Conservation (phyloP, 1,140 invertebrate genomes). For the Cydia splendana region DNA sequence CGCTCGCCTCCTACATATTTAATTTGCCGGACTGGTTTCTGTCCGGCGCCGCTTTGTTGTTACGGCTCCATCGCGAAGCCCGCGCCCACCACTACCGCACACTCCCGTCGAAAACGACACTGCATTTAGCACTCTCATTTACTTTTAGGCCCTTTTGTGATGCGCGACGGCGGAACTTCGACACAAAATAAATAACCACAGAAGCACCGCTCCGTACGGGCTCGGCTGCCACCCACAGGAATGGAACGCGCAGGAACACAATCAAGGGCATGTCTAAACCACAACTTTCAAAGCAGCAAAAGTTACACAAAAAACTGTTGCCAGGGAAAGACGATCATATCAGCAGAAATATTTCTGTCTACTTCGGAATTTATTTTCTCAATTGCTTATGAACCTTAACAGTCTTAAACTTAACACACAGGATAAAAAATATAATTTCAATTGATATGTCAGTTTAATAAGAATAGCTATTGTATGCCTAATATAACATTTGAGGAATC, state of each 20-base stretch:
- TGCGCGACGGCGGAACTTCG: not conserved
- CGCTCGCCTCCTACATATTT: conserved; percentile 77
- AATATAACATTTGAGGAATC: too few relatives aligned
- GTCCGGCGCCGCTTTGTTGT: conserved; percentile 68
- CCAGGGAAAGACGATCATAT: too few relatives aligned
- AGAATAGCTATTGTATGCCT: too few relatives aligned
- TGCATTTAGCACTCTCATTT: not conserved
- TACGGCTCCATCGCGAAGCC: conserved; percentile 68
- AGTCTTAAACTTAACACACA: too few relatives aligned
- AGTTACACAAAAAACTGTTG: not conserved
- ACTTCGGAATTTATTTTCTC: too few relatives aligned
- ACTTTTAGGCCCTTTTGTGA: not conserved
- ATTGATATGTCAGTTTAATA: too few relatives aligned
- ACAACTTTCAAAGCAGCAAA: not conserved
- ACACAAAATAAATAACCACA: conserved; percentile 17
- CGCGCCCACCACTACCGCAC: conserved; percentile 37
- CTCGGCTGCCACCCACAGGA: conserved; percentile 4
- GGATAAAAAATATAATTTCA: too few relatives aligned
- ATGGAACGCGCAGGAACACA: not conserved
- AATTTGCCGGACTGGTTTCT: conserved; percentile 77
- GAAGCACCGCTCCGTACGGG: conserved; percentile 16
- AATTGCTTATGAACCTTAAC: too few relatives aligned
- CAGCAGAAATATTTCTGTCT: too few relatives aligned
- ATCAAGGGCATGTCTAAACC: not conserved
- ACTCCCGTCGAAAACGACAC: not conserved